A percentile compares a stretch with the other conserved stretches of the same genome.
Evolutionary conservation across 2,888 invertebrate genomes (phyloP).

Genomic region (Petrolisthes manimaculis): DNA sequence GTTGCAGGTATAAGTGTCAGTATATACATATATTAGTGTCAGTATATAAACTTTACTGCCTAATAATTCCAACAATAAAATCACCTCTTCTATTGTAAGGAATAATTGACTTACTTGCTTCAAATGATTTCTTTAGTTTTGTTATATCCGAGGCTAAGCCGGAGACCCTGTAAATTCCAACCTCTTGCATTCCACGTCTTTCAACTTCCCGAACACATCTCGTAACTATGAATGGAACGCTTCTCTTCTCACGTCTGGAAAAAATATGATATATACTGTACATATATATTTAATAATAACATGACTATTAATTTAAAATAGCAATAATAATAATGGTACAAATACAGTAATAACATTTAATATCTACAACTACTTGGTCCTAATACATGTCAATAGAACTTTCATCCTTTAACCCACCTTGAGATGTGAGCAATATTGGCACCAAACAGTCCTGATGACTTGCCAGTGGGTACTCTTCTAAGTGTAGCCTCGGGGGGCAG

Average conservation of each 20-base stretch:
- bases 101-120: constrained; percentile 80
- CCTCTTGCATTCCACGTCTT: constrained; percentile 88
- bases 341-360: not conserved
- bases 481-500: constrained; percentile 87
- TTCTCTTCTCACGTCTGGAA: constrained; percentile 70
- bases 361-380: too few species aligned
- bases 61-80: not conserved
- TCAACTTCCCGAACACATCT: constrained; percentile 94
- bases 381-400: too few species aligned
- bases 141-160: constrained; percentile 92
- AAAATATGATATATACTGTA: not conserved
- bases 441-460: constrained; percentile 90
- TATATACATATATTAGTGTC: not conserved
- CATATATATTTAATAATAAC: too few species aligned
- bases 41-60: not conserved
- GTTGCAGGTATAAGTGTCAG: not conserved
- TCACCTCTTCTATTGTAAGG: too few species aligned
- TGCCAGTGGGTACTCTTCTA: constrained; percentile 86
- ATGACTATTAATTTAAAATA: too few species aligned
- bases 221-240: constrained; percentile 86
- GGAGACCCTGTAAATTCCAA: constrained; percentile 93
- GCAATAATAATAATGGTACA: not conserved
- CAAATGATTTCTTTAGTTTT: constrained; percentile 90
- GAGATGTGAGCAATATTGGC: constrained; percentile 89
- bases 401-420: constrained; percentile 77